Evolutionary conservation across 2,888 invertebrate species (phyloP).

Genomic region (Biston betularia): DNA sequence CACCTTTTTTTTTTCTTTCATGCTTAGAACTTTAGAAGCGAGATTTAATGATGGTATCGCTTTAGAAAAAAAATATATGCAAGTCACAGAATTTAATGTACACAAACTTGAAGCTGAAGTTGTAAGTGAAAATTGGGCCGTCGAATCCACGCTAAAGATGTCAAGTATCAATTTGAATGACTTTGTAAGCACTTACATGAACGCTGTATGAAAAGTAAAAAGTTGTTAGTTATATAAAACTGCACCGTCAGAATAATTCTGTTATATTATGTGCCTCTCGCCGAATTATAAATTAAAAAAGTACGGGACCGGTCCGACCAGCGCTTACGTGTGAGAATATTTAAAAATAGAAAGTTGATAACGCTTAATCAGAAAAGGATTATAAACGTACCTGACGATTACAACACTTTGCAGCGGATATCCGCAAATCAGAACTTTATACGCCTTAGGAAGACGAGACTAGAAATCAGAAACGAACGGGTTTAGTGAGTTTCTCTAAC

Average conservation of each 20-base stretch:
- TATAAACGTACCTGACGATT: conserved; percentile 37
- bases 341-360: conserved; percentile 74
- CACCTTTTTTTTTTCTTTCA: too few species aligned
- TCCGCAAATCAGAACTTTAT: conserved; percentile 54
- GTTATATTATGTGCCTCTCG: conserved; percentile 58
- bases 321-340: conserved; percentile 55
- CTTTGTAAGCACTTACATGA: conserved; percentile 42
- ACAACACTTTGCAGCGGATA: conserved; percentile 57
- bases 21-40: neutral
- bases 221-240: conserved; percentile 71
- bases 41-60: conserved; percentile 6
- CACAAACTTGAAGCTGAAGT: conserved; percentile 29
- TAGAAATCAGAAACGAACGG: conserved; percentile 71
- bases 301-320: conserved; percentile 53
- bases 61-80: conserved; percentile 31
- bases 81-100: conserved; percentile 38
- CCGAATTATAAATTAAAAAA: conserved; percentile 67
- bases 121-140: conserved; percentile 48
- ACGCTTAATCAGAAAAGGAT: conserved; percentile 32
- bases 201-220: conserved; percentile 59
- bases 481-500: conserved; percentile 78
- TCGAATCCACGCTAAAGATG: conserved; percentile 43
- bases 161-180: conserved; percentile 39
- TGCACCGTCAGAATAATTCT: conserved; percentile 53
- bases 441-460: conserved; percentile 61